Base-by-base conservation (phyloP, 2,888 invertebrate species). In the Perithous albicinctus region DNA sequence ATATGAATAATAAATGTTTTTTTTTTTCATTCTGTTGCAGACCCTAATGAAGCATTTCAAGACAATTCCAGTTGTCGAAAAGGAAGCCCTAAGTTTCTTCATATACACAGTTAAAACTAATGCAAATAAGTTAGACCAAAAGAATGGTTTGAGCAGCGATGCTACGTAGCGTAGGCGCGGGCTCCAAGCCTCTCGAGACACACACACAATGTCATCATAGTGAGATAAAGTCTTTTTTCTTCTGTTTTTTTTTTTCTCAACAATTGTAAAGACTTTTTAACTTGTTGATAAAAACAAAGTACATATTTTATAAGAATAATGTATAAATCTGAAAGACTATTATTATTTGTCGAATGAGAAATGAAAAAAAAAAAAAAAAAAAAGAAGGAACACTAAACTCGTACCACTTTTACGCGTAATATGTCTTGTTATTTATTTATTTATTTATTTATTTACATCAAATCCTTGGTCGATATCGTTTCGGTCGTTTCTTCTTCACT, bases 81-180 rank as follows among this genome's bases (percentile, higher is more conserved):
- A 98, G 92, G 99, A 99, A 93, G 97, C 97, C 63, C 94, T 99
- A 83, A 97, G 98, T 64, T 98, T 97, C 91, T 99, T 99, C 92
- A 98, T 99, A 89, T 99, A 98, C 92, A 98, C 97, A 94, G 98
- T 99, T 2, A 99, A 98, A 94, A 97, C 97, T 69, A 98, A 98
- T 93, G 96, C 96, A 85, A 97, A 97, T 93, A 97, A 97, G 91
- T 93, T 97, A 90, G 97, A 98, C 92, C 96, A 96, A 93, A 97
- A 96, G 91, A 96, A 96, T 93, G 96, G 96, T 87, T 94, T 96
- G 86, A 96, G 95, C 90, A 95, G 94, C 85, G 96, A 96, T 91
- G 91, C 94, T 54, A 93, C 94, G 89, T 94, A 93, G 93, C 90
- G 83, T 84, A 86, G 77, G 82, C 78, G 86, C 80, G 81, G 76